Evolutionary conservation across 2,888 invertebrate genomes (phyloP), one percentile per base, ranked within the genome.

Genomic region (Poecilus cupreus): DNA sequence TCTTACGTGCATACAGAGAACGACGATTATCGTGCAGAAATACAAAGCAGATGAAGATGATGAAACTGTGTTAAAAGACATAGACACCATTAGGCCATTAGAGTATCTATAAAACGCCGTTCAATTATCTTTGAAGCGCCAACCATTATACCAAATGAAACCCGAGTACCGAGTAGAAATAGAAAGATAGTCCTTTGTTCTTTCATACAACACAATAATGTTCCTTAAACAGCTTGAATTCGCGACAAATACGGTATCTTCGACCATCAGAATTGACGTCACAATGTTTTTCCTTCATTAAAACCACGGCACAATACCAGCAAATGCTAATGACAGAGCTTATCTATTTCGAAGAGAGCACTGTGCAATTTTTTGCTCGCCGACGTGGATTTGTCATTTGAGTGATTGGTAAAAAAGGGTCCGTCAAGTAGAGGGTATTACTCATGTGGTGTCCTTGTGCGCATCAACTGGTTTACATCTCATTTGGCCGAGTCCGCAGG

Each of bases 381-480:
- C 32, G 54, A 18, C 11, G 18, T 18, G 20, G 54, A 54, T 32
- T 32, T 32, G 32, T 32, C 32, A 32, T 32, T 32, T 32, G 6
- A 32, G 32, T 11, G 54, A 20, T 11, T 16, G 11, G 54, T 54
- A 54, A 60, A 60, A 60, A 60, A 60, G 60, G 60, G 60, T 26
- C 22, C 26, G 60, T 10, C 10, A 22, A 16, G 51, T 20, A 32
- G 8, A 32, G 32, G 32, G 32, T 32, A 32, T 32, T 32, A 32
- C 32, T 32, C 32, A 13, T 43, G 11, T 43, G 43, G 43, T 10
- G 64, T 64, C 64, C 64, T 64, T 24, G 46, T 51, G 46, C 49
- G 26, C 22, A 74, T 74, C 46, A 43, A 32, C 51, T 49, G 49
- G 74, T 74, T 72, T 72, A 72, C 72, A 72, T 72, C 72, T 72